These are phyloP conservation scores for Tiliacea citrago DNA, from an alignment of 2,888 invertebrate genomes.

Conservation along the genomic window DNA sequence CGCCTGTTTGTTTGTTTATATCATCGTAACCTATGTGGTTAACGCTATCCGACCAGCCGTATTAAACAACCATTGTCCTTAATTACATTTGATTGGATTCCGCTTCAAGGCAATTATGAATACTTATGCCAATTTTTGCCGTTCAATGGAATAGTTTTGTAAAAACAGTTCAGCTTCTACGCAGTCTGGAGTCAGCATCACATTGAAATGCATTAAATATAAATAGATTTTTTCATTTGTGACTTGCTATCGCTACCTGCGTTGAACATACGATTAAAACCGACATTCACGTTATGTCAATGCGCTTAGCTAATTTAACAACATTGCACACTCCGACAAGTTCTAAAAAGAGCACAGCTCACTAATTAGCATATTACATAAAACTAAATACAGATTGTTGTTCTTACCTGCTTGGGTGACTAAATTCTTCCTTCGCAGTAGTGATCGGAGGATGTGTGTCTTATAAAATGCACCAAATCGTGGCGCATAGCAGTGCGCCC, in stretches of 20 bases:
- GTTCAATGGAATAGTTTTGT: slow-evolving; percentile 14
- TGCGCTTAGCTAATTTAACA: slow-evolving; percentile 38
- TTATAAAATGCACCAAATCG: slow-evolving; percentile 93
- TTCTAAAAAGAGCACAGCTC: slow-evolving; percentile 52
- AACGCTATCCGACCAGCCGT: slow-evolving; percentile 11
- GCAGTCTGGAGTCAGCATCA: neutral
- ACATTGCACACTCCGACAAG: slow-evolving; percentile 26
- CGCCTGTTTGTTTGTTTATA: slow-evolving; percentile 65
- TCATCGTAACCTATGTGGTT: slow-evolving; percentile 32
- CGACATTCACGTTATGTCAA: slow-evolving; percentile 21
- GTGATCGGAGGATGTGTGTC: slow-evolving; percentile 95
- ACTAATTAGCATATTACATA: slow-evolving; percentile 34
- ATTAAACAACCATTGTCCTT: slow-evolving; percentile 36
- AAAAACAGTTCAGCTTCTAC: slow-evolving; percentile 1
- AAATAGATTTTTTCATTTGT: neutral
- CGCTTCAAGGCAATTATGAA: slow-evolving; percentile 14
- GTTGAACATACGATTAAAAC: slow-evolving; percentile 12
- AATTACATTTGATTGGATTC: slow-evolving; percentile 35
- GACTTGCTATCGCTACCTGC: slow-evolving; percentile 12
- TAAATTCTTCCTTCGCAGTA: slow-evolving; percentile 93
- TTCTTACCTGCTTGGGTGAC: slow-evolving; percentile 80
- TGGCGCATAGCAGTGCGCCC: slow-evolving; percentile 95
- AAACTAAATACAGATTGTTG: slow-evolving; percentile 22
- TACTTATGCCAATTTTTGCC: slow-evolving; percentile 2
- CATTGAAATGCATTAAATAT: neutral